phyloP scores from a whole-genome alignment of 2,888 invertebrate species.

The Teinopalpus imperialis region DNA sequence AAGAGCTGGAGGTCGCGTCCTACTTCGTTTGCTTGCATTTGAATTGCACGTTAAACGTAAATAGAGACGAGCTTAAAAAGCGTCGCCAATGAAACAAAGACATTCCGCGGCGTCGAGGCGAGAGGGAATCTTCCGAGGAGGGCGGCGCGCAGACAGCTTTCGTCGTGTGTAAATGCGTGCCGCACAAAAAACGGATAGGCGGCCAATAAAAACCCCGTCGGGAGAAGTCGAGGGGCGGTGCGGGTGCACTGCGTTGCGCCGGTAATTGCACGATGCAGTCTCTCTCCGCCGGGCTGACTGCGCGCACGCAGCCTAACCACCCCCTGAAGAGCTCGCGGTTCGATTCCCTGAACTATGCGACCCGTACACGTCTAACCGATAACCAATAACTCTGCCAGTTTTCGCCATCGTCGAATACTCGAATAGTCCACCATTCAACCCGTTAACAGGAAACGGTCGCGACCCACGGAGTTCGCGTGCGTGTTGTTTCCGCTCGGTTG shows the following conservation, averaged over 20 bases:
- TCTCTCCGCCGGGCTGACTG: conserved; percentile 67
- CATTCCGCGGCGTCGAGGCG: conserved; percentile 65
- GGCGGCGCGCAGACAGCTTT: conserved; percentile 70
- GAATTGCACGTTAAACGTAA: conserved; percentile 39
- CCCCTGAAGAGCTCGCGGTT: conserved; percentile 35
- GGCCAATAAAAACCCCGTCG: conserved; percentile 77
- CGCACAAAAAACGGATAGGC: conserved; percentile 75
- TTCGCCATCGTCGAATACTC: conserved; percentile 43
- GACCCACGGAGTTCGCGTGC: conserved; percentile 51
- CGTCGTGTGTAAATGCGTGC: conserved; percentile 71
- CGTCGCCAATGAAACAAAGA: conserved; percentile 58
- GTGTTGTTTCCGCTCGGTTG: conserved; percentile 46
- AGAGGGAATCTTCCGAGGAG: conserved; percentile 67
- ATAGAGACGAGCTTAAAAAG: conserved; percentile 46
- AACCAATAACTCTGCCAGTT: conserved; percentile 37
- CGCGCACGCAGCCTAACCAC: conserved; percentile 74
- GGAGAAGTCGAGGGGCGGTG: conserved; percentile 75
- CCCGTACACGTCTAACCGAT: conserved; percentile 38
- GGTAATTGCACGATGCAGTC: conserved; percentile 72
- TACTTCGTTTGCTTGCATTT: conserved; percentile 29
- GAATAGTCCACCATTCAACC: conserved; percentile 40
- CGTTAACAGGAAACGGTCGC: conserved; percentile 56
- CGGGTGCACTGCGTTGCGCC: conserved; percentile 60
- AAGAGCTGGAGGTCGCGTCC: conserved; percentile 24
- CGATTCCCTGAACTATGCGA: conserved; percentile 47